Conservation (phyloP, 1,140 invertebrate species). For the Neodiprion pinetum region DNA sequence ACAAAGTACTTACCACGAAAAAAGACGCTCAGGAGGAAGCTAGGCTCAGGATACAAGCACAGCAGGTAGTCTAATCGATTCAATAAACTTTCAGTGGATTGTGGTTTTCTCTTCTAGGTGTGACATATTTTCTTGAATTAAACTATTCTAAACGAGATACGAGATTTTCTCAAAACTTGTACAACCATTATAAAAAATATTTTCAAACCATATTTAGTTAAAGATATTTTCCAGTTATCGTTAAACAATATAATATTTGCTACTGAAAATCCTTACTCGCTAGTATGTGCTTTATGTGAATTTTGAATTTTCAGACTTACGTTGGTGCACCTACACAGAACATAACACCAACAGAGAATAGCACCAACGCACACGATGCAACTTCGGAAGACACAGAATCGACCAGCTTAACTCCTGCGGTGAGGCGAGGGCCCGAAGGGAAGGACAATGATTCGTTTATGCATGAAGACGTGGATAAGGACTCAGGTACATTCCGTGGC, state of each 20-base stretch:
- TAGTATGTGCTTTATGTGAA: neutral
- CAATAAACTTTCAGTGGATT: conserved; percentile 11
- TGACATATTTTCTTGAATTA: no score
- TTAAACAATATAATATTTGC: conserved; percentile 5
- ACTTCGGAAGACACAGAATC: conserved; percentile 62
- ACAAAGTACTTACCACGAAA: conserved; percentile 93
- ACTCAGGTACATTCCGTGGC: conserved; percentile 58
- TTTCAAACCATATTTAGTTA: conserved; percentile 2
- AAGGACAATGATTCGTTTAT: conserved; percentile 77
- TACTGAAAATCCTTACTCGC: neutral
- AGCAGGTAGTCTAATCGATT: conserved; percentile 59
- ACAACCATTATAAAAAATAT: neutral
- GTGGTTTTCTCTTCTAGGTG: no score
- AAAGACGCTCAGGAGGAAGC: conserved; percentile 95
- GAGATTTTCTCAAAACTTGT: neutral
- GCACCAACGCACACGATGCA: conserved; percentile 38
- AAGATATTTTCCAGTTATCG: neutral
- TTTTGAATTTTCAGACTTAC: conserved; percentile 45
- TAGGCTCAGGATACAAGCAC: conserved; percentile 71
- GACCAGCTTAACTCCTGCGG: conserved; percentile 59
- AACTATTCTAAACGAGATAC: neutral
- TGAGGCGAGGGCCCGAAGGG: conserved; percentile 76
- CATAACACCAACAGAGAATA: conserved; percentile 42
- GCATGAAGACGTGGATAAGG: conserved; percentile 67
- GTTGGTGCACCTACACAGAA: conserved; percentile 37